Percentiles rank a stretch among this genome's conserved stretches.
phyloP scores from a whole-genome alignment of 1,140 invertebrate genomes.

The Coenobita brevimanus region DNA sequence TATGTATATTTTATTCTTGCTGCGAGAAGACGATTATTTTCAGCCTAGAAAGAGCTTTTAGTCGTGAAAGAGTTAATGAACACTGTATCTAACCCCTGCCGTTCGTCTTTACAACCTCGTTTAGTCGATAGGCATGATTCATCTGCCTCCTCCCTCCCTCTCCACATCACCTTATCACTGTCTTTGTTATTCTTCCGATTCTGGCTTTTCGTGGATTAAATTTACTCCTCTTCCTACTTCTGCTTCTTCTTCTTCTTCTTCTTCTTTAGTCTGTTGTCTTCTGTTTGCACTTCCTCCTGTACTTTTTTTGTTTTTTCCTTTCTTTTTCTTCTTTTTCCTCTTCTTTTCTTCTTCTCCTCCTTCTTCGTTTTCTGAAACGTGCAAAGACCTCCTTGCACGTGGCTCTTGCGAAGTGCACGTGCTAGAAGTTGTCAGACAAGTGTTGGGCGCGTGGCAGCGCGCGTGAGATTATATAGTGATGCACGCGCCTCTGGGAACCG shows the following conservation, averaged over 20 bases:
- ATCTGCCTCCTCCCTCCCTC: too few relatives aligned
- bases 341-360: neutral
- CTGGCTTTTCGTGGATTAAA: neutral
- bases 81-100: too few relatives aligned
- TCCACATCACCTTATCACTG: too few relatives aligned
- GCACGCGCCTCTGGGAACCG: conserved; percentile 36
- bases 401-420: neutral
- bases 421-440: conserved; percentile 29
- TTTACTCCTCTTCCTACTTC: neutral
- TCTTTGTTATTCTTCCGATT: neutral
- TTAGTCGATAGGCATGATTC: too few relatives aligned
- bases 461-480: conserved; percentile 52
- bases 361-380: neutral
- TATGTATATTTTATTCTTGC: too few relatives aligned
- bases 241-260: neutral
- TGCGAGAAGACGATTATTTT: too few relatives aligned
- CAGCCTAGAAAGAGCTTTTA: too few relatives aligned
- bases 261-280: neutral
- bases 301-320: neutral
- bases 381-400: too few relatives aligned
- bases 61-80: too few relatives aligned
- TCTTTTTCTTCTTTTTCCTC: neutral
- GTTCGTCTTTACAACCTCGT: too few relatives aligned
- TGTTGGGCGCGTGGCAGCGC: conserved; percentile 29
- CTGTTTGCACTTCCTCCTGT: neutral